These are phyloP conservation scores for Andrena hattorfiana DNA, from an alignment of 2,888 invertebrate species.

Conservation along the genomic window DNA sequence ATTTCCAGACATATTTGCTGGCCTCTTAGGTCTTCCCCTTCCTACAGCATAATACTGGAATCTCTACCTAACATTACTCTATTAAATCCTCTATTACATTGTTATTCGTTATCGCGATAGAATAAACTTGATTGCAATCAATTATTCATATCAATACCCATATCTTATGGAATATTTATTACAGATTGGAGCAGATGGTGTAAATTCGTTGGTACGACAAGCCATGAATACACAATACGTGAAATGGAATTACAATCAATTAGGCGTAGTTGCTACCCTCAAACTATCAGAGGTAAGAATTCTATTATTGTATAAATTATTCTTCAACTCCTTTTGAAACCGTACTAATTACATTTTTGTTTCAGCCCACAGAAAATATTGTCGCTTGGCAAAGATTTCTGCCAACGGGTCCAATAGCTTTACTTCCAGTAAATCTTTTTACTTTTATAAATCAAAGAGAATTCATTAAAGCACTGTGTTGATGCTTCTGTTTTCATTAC, in stretches of 20 bases:
- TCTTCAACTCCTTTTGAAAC: neutral
- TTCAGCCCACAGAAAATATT: conserved; percentile 90
- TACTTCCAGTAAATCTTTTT: conserved; percentile 92
- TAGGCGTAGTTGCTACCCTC: conserved; percentile 96
- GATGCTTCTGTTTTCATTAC: conserved; percentile 63
- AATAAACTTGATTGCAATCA: conserved; percentile 5
- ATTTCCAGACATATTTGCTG: conserved; percentile 78
- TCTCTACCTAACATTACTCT: neutral
- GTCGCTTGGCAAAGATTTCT: conserved; percentile 99
- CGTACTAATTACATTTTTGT: conserved; percentile 22
- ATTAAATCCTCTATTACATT: neutral
- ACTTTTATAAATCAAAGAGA: conserved; percentile 1
- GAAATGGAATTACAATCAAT: conserved; percentile 94
- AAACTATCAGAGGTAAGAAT: conserved; percentile 90
- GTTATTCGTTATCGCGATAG: neutral
- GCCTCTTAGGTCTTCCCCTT: conserved; percentile 63
- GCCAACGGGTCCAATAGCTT: conserved; percentile 95
- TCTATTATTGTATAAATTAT: neutral
- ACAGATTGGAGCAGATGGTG: conserved; percentile 97
- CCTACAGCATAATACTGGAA: conserved; percentile 41
- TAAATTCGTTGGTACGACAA: conserved; percentile 93
- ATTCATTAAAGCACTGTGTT: neutral
- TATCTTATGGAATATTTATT: conserved; percentile 59
- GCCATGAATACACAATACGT: conserved; percentile 93
- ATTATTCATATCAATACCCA: neutral